Evolutionary conservation across 1,140 invertebrate species (phyloP).

Genomic region (Tetramorium parvispinum): DNA sequence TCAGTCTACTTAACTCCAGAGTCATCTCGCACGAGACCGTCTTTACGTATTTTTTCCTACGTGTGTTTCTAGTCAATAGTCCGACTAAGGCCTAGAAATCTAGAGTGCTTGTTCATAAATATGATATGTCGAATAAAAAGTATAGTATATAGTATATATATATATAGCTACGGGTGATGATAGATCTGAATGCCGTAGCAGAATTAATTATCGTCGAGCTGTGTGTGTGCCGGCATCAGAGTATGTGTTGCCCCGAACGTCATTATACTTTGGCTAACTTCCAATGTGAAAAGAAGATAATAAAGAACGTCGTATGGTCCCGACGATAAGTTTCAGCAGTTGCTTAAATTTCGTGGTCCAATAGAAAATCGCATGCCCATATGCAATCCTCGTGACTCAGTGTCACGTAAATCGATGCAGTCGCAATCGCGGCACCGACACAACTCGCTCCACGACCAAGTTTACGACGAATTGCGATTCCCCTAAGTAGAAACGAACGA

Average conservation of each 20-base stretch:
- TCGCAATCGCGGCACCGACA: constrained; percentile 50
- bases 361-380: not conserved
- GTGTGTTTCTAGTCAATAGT: constrained; percentile 61
- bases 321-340: constrained; percentile 35
- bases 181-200: constrained; percentile 67
- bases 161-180: constrained; percentile 66
- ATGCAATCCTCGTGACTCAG: not conserved
- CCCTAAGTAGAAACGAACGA: constrained; percentile 60
- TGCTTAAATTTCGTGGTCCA: constrained; percentile 10
- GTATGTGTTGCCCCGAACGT: not conserved
- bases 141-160: constrained; percentile 42
- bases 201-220: constrained; percentile 61
- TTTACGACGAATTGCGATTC: constrained; percentile 32
- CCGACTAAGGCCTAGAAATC: constrained; percentile 70
- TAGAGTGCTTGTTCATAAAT: constrained; percentile 74
- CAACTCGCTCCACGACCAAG: constrained; percentile 34
- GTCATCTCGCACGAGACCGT: constrained; percentile 13
- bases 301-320: constrained; percentile 26
- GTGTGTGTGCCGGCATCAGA: constrained; percentile 50
- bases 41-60: constrained; percentile 35
- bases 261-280: constrained; percentile 9
- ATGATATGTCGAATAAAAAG: constrained; percentile 79
- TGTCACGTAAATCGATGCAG: not conserved
- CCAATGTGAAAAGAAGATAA: constrained; percentile 6
- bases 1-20: constrained; percentile 45